Percentiles rank a stretch among this genome's conserved stretches.
phyloP scores from a whole-genome alignment of 2,113 vertebrate genomes.

The Progne subis region DNA sequence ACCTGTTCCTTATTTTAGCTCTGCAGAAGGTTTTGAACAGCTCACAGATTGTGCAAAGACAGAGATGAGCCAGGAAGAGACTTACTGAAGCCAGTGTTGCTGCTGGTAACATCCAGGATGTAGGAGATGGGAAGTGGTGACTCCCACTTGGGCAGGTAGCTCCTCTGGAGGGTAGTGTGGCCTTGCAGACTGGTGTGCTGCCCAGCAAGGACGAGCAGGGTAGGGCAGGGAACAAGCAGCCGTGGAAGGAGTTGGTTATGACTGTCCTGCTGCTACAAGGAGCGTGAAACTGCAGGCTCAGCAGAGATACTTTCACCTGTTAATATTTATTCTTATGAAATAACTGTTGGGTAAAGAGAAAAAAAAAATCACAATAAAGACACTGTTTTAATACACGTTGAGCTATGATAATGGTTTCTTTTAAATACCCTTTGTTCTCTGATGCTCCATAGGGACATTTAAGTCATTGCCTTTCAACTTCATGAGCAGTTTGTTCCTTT shows the following conservation, averaged over 20 bases:
- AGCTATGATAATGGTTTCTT: slow-evolving; percentile 38
- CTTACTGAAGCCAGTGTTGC: not conserved
- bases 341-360: not conserved
- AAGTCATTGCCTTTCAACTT: not conserved
- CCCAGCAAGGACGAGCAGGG: not conserved
- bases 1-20: not conserved
- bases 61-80: not conserved
- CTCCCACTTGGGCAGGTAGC: not conserved
- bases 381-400: slow-evolving; percentile 20
- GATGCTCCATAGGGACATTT: not conserved
- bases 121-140: not conserved
- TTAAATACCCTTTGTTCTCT: not conserved
- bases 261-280: not conserved
- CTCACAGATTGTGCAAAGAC: not conserved
- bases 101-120: not conserved
- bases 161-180: not conserved
- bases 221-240: not conserved
- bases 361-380: slow-evolving; percentile 19
- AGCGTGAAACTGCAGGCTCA: not conserved
- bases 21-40: not conserved
- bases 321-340: slow-evolving; percentile 34
- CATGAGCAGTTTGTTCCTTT: not conserved
- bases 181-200: accelerated
- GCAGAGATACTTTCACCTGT: not conserved
- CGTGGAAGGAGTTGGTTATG: not conserved